Evolutionary conservation across 1,140 invertebrate species (phyloP).

Genomic region (Drosophila ercepeae): DNA sequence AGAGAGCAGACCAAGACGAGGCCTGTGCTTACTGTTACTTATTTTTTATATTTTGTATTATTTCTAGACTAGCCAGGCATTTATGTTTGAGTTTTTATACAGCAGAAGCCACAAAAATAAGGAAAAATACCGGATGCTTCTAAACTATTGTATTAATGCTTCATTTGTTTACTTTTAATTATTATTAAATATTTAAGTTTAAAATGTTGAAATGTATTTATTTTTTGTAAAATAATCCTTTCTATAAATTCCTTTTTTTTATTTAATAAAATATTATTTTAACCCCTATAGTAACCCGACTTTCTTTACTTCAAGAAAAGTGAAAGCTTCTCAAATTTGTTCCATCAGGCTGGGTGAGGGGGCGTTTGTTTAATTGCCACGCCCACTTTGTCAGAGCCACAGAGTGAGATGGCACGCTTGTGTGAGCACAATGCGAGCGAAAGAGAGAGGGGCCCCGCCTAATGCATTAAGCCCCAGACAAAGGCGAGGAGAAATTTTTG

Average conservation of each 20-base stretch:
- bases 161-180: too few relatives aligned
- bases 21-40: background rate
- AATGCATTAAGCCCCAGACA: conserved; percentile 61
- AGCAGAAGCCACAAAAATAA: conserved; percentile 1
- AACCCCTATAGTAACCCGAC: background rate
- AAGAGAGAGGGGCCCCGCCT: conserved; percentile 2
- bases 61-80: conserved; percentile 13
- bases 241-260: too few relatives aligned
- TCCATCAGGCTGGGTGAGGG: background rate
- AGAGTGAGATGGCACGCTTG: conserved; percentile 39
- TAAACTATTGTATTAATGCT: too few relatives aligned
- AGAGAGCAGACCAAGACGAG: background rate
- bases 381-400: conserved; percentile 23
- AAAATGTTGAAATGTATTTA: too few relatives aligned
- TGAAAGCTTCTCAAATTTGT: conserved; percentile 23
- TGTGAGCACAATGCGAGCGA: conserved; percentile 52
- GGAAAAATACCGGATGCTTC: too few relatives aligned
- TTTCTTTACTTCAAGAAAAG: conserved; percentile 14
- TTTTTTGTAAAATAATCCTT: too few relatives aligned
- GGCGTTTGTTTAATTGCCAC: conserved; percentile 66
- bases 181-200: too few relatives aligned
- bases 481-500: conserved; percentile 47
- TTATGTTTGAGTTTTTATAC: conserved; percentile 1
- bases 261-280: background rate
- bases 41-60: too few relatives aligned